These are phyloP conservation scores for Drosophila algonquin DNA, from an alignment of 2,888 invertebrate species.

Conservation along the genomic window DNA sequence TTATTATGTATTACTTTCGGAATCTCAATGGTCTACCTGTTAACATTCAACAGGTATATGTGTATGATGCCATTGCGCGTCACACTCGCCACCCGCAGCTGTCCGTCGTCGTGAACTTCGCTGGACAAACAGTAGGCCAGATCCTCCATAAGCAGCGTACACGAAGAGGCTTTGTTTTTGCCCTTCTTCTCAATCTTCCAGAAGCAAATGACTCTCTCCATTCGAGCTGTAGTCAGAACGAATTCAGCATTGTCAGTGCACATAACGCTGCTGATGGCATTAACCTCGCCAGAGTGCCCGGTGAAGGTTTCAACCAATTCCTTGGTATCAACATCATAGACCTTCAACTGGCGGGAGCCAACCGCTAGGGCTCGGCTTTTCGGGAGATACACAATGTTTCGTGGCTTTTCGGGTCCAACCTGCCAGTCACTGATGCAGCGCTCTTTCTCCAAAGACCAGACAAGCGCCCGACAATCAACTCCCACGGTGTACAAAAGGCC, in stretches of 20 bases:
- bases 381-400: slow-evolving; percentile 82
- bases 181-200: slow-evolving; percentile 83
- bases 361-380: slow-evolving; percentile 80
- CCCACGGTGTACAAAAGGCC: slow-evolving; percentile 86
- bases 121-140: slow-evolving; percentile 86
- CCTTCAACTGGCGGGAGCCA: slow-evolving; percentile 79
- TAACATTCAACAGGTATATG: slow-evolving; percentile 90
- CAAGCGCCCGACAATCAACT: slow-evolving; percentile 85
- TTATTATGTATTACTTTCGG: background rate
- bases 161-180: slow-evolving; percentile 85
- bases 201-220: slow-evolving; percentile 82
- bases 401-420: slow-evolving; percentile 85
- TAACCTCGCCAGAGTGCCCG: slow-evolving; percentile 87
- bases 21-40: slow-evolving; percentile 84
- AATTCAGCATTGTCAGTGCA: slow-evolving; percentile 71
- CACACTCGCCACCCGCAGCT: slow-evolving; percentile 84
- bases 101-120: slow-evolving; percentile 85
- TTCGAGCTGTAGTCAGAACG: slow-evolving; percentile 80
- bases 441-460: slow-evolving; percentile 84
- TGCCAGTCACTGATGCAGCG: slow-evolving; percentile 86
- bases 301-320: slow-evolving; percentile 87
- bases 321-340: slow-evolving; percentile 87
- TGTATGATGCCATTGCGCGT: slow-evolving; percentile 92
- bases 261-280: slow-evolving; percentile 83
- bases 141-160: slow-evolving; percentile 89